Evolutionary conservation across 64 coral and sea anemone species (phyloP), one percentile per base, ranked within the genome.

Genomic region (Actinia equina): DNA sequence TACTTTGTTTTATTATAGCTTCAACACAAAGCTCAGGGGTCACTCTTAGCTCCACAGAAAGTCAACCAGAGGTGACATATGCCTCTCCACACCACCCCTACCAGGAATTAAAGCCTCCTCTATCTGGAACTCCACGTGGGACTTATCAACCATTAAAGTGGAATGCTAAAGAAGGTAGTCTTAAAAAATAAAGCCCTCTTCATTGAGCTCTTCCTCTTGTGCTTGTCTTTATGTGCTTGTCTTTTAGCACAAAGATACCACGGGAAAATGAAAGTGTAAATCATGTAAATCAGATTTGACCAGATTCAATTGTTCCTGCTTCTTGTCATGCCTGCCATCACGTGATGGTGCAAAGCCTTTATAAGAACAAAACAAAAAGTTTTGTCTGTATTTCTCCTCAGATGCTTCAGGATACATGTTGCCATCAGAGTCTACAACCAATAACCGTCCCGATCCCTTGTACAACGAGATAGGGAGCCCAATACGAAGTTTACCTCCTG

Each of bases 401-500:
- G 78, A 81, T 81, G 16, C 78, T 10, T 81, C 78, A 81, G 78
- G 78, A 52, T 81, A 81, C 11, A 22, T 81, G 78, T 14, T 81
- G 45, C 78, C 78, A 26, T 44, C 78, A 81, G 78, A 81, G 10
- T 49, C 78, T 49, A 49, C 78, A 20, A 14, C 43, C 44, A 52
- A 4, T 37, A 49, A 44, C 27, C 5, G 44, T 4, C 78, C 78
- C 17, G 78, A 81, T 5, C 78, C 78, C 10, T 49, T 81, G 45
- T 81, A 81, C 43, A 81, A 81, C 41, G 78, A 81, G 78, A 81
- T 81, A 81, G 78, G 78, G 17, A 81, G 78, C 44, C 78, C 78
- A 52, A 13, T 11, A 74, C 42, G 45, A 9, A 0, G 8, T 4
- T 37, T 49, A 52, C 78, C 78, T 4, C 42, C 45, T 51, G 25